Percentiles rank a stretch among this genome's conserved stretches.
Evolutionary conservation across 1,140 invertebrate species (phyloP).

Genomic region (Pristionchus pacificus): DNA sequence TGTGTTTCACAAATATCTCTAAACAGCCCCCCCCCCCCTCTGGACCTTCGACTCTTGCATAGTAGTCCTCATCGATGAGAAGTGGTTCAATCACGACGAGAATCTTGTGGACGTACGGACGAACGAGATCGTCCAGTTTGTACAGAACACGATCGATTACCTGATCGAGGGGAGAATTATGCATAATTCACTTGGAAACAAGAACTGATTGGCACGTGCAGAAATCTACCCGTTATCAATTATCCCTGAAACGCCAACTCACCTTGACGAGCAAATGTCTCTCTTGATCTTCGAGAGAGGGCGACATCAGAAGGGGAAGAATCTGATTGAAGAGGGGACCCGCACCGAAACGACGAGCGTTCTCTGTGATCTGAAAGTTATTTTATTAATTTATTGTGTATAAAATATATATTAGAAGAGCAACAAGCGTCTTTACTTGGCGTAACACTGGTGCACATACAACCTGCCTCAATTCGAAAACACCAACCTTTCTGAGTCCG

Average conservation of each 20-base stretch:
- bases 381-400: no score
- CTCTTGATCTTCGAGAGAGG: constrained; percentile 97
- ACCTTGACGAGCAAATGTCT: constrained; percentile 93
- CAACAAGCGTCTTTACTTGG: no score
- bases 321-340: constrained; percentile 98
- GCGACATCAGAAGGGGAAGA: constrained; percentile 94
- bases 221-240: neutral
- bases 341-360: constrained; percentile 94
- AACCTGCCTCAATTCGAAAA: neutral
- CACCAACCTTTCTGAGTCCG: constrained; percentile 69
- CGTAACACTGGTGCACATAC: no score
- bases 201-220: neutral
- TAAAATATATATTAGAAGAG: no score
- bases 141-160: constrained; percentile 97
- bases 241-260: constrained; percentile 9
- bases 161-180: no score
- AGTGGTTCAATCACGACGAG: constrained; percentile 97
- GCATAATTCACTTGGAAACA: no score
- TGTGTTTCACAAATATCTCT: no score
- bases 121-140: constrained; percentile 94
- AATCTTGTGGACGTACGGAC: constrained; percentile 97
- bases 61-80: constrained; percentile 99
- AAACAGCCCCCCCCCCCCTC: no score
- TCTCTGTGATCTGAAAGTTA: constrained; percentile 82
- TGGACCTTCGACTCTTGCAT: constrained; percentile 87